Conservation (phyloP, 23 tunicate species). For the Styela plicata region DNA sequence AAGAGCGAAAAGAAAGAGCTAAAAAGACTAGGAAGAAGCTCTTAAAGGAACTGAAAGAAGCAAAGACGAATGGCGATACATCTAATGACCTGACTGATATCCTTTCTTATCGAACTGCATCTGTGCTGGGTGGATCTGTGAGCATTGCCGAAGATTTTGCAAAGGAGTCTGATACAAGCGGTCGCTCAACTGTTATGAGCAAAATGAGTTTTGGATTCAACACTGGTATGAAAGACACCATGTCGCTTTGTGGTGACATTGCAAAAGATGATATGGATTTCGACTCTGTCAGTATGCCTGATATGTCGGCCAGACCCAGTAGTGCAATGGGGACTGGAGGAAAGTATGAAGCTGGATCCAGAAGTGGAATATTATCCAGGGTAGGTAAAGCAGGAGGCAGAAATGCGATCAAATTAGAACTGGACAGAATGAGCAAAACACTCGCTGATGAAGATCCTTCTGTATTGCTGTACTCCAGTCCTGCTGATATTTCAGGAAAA, state of each 20-base stretch:
- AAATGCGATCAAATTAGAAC: not conserved
- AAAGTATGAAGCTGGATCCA: not conserved
- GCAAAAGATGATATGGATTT: not conserved
- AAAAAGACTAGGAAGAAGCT: slow-evolving; percentile 21
- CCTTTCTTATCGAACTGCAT: not conserved
- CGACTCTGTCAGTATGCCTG: not conserved
- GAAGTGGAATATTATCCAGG: not conserved
- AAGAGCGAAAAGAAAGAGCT: slow-evolving; percentile 11
- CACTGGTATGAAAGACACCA: not conserved
- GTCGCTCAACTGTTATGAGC: not conserved
- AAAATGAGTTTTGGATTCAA: not conserved
- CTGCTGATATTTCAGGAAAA: slow-evolving; percentile 53
- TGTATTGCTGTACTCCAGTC: slow-evolving; percentile 58
- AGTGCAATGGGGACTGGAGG: slow-evolving; percentile 1
- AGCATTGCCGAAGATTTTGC: not conserved
- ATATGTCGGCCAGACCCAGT: not conserved
- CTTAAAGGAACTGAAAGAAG: slow-evolving; percentile 18
- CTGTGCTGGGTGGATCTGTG: slow-evolving; percentile 2
- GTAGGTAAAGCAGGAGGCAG: slow-evolving; percentile 6
- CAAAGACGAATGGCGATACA: not conserved
- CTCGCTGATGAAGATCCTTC: slow-evolving; percentile 83
- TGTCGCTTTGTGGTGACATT: slow-evolving; percentile 6
- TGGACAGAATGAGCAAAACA: slow-evolving; percentile 54
- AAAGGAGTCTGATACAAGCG: not conserved
- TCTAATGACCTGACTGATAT: not conserved